A percentile compares a stretch with the other conserved stretches of the same genome.
Evolutionary conservation across 1,140 invertebrate species (phyloP).

Genomic region (Periplaneta americana): DNA sequence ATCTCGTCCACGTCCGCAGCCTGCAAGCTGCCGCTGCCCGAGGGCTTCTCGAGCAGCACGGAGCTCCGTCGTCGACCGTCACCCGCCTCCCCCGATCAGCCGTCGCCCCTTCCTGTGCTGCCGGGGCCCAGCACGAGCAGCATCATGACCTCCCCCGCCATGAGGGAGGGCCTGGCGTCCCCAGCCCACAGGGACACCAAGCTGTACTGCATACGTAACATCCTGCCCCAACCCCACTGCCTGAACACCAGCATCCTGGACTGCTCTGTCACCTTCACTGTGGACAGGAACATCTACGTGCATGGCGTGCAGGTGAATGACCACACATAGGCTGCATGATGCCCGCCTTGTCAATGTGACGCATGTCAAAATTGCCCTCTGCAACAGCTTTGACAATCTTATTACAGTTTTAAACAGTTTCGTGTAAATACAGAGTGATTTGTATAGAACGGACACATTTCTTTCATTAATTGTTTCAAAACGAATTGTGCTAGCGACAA

Average conservation of each 20-base stretch:
- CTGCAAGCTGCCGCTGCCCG: slow-evolving; percentile 56
- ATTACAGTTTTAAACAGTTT: too few relatives aligned
- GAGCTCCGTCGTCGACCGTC: slow-evolving; percentile 21
- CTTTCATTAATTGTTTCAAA: too few relatives aligned
- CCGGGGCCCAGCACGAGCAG: too few relatives aligned
- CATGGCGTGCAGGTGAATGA: slow-evolving; percentile 55
- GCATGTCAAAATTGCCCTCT: too few relatives aligned
- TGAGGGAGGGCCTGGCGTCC: slow-evolving; percentile 4
- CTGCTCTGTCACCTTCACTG: slow-evolving; percentile 67
- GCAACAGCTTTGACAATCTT: too few relatives aligned
- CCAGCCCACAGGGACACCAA: slow-evolving; percentile 13
- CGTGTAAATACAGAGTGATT: too few relatives aligned
- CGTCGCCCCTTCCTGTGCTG: background rate
- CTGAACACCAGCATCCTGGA: slow-evolving; percentile 65
- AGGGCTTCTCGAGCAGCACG: slow-evolving; percentile 51
- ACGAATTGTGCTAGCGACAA: too few relatives aligned
- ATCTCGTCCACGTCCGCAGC: slow-evolving; percentile 54
- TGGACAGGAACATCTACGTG: slow-evolving; percentile 71
- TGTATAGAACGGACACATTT: too few relatives aligned
- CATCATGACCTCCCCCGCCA: background rate
- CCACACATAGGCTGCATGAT: too few relatives aligned
- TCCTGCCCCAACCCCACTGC: slow-evolving; percentile 56
- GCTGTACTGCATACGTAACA: slow-evolving; percentile 53
- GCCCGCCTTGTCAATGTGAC: too few relatives aligned
- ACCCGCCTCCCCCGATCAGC: background rate